Conservation (phyloP, 2,797 vertebrate species). For the Crypturellus tataupa region DNA sequence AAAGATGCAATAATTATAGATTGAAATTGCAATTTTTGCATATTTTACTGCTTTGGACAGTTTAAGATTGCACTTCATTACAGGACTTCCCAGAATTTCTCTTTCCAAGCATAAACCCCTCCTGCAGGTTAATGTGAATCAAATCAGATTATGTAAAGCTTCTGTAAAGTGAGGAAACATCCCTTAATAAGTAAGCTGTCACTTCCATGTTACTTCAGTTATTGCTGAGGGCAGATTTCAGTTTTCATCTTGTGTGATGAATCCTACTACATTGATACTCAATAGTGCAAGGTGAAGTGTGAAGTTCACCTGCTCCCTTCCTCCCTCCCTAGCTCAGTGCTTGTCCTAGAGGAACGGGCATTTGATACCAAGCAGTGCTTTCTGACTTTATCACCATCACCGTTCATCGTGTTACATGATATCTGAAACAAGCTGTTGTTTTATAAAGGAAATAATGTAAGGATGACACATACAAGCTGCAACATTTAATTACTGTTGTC, state of each 20-base stretch:
- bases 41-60: neutral
- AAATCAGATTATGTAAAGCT: neutral
- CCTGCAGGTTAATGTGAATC: constrained; percentile 2
- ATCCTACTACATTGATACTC: neutral
- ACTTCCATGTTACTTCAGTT: neutral
- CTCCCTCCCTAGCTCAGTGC: neutral
- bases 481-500: constrained; percentile 48
- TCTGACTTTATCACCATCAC: neutral
- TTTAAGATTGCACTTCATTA: neutral
- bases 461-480: neutral
- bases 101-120: neutral
- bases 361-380: neutral
- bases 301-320: neutral
- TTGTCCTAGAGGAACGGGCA: neutral
- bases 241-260: constrained; percentile 10
- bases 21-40: neutral
- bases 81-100: neutral
- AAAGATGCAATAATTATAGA: neutral
- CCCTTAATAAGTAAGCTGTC: constrained; percentile 44
- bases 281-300: neutral
- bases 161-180: constrained; percentile 39
- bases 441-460: constrained; percentile 32
- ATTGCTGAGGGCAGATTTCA: constrained; percentile 29
- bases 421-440: constrained; percentile 35
- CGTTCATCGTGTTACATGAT: neutral